Conservation (phyloP, 2,888 invertebrate species). For the Synergus gifuensis region DNA sequence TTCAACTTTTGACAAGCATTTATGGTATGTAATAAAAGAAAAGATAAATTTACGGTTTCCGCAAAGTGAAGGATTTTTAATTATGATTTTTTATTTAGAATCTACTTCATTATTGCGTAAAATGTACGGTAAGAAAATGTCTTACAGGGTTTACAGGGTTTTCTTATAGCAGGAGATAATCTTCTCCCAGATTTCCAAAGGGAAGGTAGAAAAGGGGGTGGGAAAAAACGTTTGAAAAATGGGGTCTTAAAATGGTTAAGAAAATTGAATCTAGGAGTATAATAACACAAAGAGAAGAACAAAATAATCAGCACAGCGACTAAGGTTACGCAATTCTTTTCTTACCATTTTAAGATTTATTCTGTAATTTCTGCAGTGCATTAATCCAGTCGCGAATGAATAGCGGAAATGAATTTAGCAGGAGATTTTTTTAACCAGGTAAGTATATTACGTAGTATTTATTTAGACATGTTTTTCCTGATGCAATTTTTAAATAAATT, state of each 20-base stretch:
- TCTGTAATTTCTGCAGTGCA: slow-evolving; percentile 4
- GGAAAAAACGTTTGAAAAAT: background rate
- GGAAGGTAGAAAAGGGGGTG: background rate
- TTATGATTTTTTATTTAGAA: background rate
- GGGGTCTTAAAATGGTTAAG: background rate
- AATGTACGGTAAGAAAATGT: background rate
- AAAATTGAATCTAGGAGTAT: background rate
- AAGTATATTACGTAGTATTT: too few species aligned
- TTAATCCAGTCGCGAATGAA: slow-evolving; percentile 16
- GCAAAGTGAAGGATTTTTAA: background rate
- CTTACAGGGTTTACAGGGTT: background rate
- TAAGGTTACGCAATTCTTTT: background rate
- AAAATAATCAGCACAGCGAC: background rate
- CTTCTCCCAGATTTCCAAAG: background rate
- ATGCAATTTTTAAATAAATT: background rate
- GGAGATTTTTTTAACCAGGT: background rate
- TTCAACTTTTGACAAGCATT: slow-evolving; percentile 3
- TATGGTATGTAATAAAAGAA: background rate
- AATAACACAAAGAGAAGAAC: background rate
- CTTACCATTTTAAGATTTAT: background rate
- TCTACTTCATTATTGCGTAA: background rate
- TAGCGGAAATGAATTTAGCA: slow-evolving; percentile 21
- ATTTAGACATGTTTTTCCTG: too few species aligned
- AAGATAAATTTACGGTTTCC: background rate
- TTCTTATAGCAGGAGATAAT: background rate